These are phyloP conservation scores for Cerceris rybyensis DNA, from an alignment of 2,888 invertebrate species.

Conservation along the genomic window DNA sequence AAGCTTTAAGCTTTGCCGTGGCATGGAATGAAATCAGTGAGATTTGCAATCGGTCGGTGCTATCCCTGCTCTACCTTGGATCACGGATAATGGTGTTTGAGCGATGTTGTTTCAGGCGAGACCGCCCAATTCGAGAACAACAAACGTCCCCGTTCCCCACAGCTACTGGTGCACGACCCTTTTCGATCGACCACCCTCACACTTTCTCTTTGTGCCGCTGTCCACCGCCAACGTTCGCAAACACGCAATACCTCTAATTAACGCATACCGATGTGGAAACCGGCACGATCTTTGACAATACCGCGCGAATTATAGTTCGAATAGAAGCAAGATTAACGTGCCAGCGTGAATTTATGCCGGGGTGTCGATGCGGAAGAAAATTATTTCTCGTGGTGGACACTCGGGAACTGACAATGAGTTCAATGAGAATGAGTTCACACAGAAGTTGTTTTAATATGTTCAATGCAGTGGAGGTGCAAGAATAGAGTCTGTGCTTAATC, in stretches of 20 bases:
- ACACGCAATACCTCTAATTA: slow-evolving; percentile 33
- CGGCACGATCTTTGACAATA: slow-evolving; percentile 9
- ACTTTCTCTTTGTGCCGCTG: slow-evolving; percentile 18
- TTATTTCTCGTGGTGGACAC: no score
- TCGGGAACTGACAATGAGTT: no score
- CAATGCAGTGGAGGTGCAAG: no score
- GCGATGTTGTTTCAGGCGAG: slow-evolving; percentile 56
- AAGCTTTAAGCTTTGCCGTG: slow-evolving; percentile 36
- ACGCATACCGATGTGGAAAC: slow-evolving; percentile 26
- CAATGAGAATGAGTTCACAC: no score
- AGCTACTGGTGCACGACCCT: slow-evolving; percentile 2
- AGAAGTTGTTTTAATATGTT: no score
- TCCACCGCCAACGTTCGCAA: slow-evolving; percentile 16
- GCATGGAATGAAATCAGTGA: slow-evolving; percentile 62
- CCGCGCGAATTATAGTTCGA: neutral
- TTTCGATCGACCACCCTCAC: slow-evolving; percentile 5
- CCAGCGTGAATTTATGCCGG: neutral
- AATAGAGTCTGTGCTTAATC: no score
- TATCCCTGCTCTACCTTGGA: slow-evolving; percentile 42
- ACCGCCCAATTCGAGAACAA: slow-evolving; percentile 26
- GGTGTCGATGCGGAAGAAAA: neutral
- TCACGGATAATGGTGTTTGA: slow-evolving; percentile 58
- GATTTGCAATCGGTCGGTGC: slow-evolving; percentile 60
- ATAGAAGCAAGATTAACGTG: neutral
- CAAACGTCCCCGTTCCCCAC: slow-evolving; percentile 5